Base-by-base conservation (phyloP, 2,888 invertebrate genomes). In the Trichogramma evanescens region DNA sequence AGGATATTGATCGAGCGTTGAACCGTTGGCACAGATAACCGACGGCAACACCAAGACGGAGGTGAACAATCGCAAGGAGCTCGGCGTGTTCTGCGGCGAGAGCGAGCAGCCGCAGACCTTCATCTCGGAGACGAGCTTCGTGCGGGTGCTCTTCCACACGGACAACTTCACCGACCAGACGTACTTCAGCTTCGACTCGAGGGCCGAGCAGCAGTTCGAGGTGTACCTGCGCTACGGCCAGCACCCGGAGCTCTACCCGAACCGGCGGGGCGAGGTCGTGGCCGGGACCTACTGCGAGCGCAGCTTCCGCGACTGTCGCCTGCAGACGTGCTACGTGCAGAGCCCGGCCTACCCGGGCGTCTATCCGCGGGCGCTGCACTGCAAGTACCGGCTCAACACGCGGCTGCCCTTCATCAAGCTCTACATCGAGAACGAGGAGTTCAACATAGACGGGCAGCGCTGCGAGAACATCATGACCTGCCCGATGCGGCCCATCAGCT, bases 381-480 rank as follows among this genome's bases (percentile, higher is more conserved):
- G 94, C 84, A 89, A 91, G 74, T 95, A 94, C 77, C 89, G 90
- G 72, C 83, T 95, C 56, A 93, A 93, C 81, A 93, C 93, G 4
- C 82, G 92, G 49, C 83, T 91, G 72, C 92, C 93, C 38, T 93
- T 91, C 81, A 93, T 93, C 75, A 92, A 92, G 80, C 82, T 93
- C 69, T 92, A 93, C 80, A 91, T 93, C 71, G 93, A 93, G 77
- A 93, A 93, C 77, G 93, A 93, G 76, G 93, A 93, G 78, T 94
- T 94, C 80, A 93, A 94, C 76, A 92, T 94, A 69, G 94, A 94
- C 71, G 94, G 94, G 1, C 93, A 94, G 73, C 84, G 94, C 58
- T 94, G 94, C 75, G 94, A 95, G 79, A 94, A 94, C 77, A 91
- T 94, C 69, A 93, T 95, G 90, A 92, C 93, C 0, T 95, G 94